phyloP scores from a whole-genome alignment of 2,888 invertebrate species.

The Volucella inanis region DNA sequence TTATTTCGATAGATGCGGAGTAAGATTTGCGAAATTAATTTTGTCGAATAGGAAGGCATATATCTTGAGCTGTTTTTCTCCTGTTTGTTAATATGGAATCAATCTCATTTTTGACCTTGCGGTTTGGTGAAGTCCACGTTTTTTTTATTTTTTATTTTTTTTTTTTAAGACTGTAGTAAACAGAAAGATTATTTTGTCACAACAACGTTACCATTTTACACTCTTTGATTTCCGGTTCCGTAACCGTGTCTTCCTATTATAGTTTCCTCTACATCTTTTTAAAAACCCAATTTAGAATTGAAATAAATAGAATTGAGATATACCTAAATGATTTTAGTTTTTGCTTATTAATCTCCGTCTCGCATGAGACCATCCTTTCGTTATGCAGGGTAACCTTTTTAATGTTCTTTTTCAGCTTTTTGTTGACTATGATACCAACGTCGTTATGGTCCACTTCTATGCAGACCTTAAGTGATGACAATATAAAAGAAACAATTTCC shows the following conservation, averaged over 20 bases:
- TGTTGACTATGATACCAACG: conserved; percentile 20
- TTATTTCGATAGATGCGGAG: no score
- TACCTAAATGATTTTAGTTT: conserved; percentile 2
- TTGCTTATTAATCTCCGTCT: conserved; percentile 6
- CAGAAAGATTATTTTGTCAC: conserved; percentile 10
- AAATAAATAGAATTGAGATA: no score
- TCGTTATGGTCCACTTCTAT: no score
- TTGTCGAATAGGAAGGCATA: no score
- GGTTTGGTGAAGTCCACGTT: no score
- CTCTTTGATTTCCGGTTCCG: conserved; percentile 17
- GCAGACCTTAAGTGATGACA: not conserved
- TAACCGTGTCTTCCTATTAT: conserved; percentile 23
- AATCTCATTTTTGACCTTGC: no score
- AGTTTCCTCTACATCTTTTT: conserved; percentile 4
- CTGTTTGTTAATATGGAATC: no score
- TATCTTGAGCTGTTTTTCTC: no score
- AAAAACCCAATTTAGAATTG: not conserved
- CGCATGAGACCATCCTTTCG: conserved; percentile 11
- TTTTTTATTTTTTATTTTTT: no score
- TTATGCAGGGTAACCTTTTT: conserved; percentile 1
- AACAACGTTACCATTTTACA: conserved; percentile 23
- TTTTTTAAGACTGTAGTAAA: conserved; percentile 25
- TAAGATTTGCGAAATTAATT: no score
- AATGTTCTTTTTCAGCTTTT: conserved; percentile 14
- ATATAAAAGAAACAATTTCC: conserved; percentile 20